Conservation (phyloP, 2,797 vertebrate genomes). For the Gymnoscopelus braueri region DNA sequence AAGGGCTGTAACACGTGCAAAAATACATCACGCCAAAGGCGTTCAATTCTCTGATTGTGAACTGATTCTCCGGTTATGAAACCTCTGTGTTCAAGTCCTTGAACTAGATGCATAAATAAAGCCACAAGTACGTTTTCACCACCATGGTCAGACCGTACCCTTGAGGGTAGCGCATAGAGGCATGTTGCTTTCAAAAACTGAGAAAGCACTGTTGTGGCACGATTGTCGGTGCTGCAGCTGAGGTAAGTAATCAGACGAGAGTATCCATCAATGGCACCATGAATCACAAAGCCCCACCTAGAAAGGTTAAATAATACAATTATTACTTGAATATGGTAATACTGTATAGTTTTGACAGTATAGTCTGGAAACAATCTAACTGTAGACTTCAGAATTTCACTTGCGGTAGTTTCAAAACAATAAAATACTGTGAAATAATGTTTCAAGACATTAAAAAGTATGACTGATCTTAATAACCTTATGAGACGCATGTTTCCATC, state of each 20-base stretch:
- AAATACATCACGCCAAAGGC: conserved; percentile 37
- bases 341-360: background rate
- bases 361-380: too few species aligned
- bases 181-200: conserved; percentile 33
- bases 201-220: conserved; percentile 20
- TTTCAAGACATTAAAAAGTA: conserved; percentile 7
- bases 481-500: conserved; percentile 32
- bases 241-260: conserved; percentile 35
- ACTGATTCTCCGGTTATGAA: conserved; percentile 39
- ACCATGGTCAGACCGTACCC: conserved; percentile 14
- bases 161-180: too few species aligned
- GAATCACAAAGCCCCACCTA: conserved; percentile 32
- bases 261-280: conserved; percentile 33
- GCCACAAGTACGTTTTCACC: conserved; percentile 21
- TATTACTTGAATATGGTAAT: background rate
- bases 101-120: conserved; percentile 31
- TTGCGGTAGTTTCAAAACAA: too few species aligned
- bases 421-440: too few species aligned
- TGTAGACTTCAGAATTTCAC: background rate
- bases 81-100: conserved; percentile 23
- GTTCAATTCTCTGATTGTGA: conserved; percentile 37
- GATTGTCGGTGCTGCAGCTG: conserved; percentile 35
- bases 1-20: conserved; percentile 32
- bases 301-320: conserved; percentile 16
- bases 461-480: conserved; percentile 16